phyloP scores from a whole-genome alignment of 2,888 invertebrate species.

The Dryadula phaetusa region DNA sequence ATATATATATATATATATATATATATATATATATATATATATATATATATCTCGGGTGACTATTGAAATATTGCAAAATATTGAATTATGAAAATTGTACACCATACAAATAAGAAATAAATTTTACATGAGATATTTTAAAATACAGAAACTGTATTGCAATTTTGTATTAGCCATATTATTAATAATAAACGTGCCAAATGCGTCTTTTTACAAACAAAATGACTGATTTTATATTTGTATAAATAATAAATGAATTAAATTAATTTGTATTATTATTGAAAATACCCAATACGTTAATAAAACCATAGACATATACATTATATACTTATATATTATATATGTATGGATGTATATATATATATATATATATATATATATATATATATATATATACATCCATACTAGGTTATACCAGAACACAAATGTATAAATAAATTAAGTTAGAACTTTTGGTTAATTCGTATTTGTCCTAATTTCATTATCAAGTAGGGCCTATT shows the following conservation, averaged over 20 bases:
- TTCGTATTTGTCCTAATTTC: conserved; percentile 27
- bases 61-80: conserved; percentile 7
- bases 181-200: conserved; percentile 80
- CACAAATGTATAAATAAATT: too few relatives aligned
- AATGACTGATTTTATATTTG: conserved; percentile 73
- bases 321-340: too few relatives aligned
- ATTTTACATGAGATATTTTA: neutral
- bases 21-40: neutral
- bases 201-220: conserved; percentile 79
- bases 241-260: conserved; percentile 60
- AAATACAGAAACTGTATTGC: conserved; percentile 35
- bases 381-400: neutral
- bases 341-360: too few relatives aligned
- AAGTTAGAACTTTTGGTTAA: neutral
- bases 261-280: conserved; percentile 46
- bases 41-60: neutral
- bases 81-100: neutral
- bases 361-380: neutral
- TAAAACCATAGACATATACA: too few relatives aligned
- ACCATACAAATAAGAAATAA: neutral
- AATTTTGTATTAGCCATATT: conserved; percentile 68
- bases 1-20: neutral
- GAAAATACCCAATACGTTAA: conserved; percentile 8
- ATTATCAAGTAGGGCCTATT: conserved; percentile 51
- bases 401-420: too few relatives aligned